phyloP scores from a whole-genome alignment of 2,888 invertebrate species.

The Onthophagus sagittarius region DNA sequence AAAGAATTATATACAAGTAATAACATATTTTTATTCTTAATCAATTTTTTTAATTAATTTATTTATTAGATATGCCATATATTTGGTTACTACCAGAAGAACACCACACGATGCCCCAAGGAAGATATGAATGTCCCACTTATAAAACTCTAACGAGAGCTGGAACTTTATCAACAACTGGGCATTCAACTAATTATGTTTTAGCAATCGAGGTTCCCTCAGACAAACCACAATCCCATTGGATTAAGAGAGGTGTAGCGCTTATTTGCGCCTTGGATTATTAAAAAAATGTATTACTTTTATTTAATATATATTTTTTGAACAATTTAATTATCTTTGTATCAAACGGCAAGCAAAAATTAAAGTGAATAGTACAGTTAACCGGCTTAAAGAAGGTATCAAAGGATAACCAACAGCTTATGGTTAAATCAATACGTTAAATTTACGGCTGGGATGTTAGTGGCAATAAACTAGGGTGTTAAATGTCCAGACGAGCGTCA shows the following conservation, averaged over 20 bases:
- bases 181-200: slow-evolving; percentile 67
- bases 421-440: too few relatives aligned
- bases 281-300: slow-evolving; percentile 34
- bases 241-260: slow-evolving; percentile 62
- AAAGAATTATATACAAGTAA: slow-evolving; percentile 69
- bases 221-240: slow-evolving; percentile 53
- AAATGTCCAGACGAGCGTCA: too few relatives aligned
- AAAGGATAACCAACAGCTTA: too few relatives aligned
- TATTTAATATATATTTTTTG: not conserved
- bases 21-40: not conserved
- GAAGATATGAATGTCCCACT: slow-evolving; percentile 59
- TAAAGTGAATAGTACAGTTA: too few relatives aligned
- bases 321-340: too few relatives aligned
- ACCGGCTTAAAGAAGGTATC: too few relatives aligned
- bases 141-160: slow-evolving; percentile 63
- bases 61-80: slow-evolving; percentile 60
- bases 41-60: slow-evolving; percentile 5
- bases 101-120: slow-evolving; percentile 52
- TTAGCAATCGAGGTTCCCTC: slow-evolving; percentile 59
- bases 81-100: slow-evolving; percentile 68
- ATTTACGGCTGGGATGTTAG: too few relatives aligned
- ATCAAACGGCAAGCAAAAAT: too few relatives aligned
- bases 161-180: slow-evolving; percentile 63
- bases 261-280: slow-evolving; percentile 55
- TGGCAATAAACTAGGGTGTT: too few relatives aligned